phyloP scores from a whole-genome alignment of 2,797 vertebrate species.

The Hylomyscus alleni region DNA sequence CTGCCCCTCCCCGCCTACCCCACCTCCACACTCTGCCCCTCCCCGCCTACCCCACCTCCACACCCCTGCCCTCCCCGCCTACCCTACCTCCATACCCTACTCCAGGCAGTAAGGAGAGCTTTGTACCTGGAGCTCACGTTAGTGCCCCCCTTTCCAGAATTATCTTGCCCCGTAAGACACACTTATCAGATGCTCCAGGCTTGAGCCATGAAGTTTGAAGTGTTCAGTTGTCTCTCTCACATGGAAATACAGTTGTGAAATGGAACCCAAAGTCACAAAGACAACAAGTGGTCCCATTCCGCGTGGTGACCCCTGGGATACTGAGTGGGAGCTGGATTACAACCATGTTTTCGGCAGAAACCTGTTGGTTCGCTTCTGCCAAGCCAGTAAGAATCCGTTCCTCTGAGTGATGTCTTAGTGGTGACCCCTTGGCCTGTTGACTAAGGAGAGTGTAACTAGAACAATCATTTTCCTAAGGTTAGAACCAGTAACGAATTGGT shows the following conservation, averaged over 20 bases:
- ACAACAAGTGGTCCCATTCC: constrained; percentile 46
- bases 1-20: too few species aligned
- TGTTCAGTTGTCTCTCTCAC: neutral
- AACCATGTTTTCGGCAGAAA: constrained; percentile 10
- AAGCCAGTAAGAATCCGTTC: neutral
- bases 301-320: constrained; percentile 46
- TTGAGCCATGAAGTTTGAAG: neutral
- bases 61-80: too few species aligned
- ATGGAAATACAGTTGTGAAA: constrained; percentile 38
- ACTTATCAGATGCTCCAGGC: constrained; percentile 2
- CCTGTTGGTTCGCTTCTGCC: constrained; percentile 43
- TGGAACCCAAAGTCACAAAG: constrained; percentile 8
- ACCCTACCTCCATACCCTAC: neutral
- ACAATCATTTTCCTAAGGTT: neutral
- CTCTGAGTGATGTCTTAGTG: constrained; percentile 53
- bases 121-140: neutral
- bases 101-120: neutral
- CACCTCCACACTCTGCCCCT: too few species aligned
- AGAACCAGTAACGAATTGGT: neutral
- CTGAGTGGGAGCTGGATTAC: constrained; percentile 33
- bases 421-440: neutral
- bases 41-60: too few species aligned
- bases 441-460: neutral
- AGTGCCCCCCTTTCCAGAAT: neutral
- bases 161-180: neutral